A percentile compares a stretch with the other conserved stretches of the same genome.
Conservation (phyloP, 2,888 invertebrate genomes). For the Ochlodes sylvanus region DNA sequence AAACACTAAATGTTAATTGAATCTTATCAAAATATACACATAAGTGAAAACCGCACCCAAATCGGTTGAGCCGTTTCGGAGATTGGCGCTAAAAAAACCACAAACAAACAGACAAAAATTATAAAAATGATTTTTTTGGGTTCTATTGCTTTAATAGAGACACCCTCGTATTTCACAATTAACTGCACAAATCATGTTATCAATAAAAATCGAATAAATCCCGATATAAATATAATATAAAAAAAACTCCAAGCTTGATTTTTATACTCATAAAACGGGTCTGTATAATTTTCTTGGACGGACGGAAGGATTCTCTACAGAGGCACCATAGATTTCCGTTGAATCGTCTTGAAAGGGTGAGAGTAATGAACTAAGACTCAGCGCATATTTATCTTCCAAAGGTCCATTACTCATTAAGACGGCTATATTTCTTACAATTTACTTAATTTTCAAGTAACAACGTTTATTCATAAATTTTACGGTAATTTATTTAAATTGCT, state of each 20-base stretch:
- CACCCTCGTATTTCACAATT: no score
- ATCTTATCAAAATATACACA: no score
- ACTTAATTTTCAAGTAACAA: not conserved
- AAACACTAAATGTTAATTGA: no score
- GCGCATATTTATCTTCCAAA: conserved; percentile 28
- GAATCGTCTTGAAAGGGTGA: conserved; percentile 24
- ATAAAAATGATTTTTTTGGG: no score
- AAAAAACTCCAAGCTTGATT: not conserved
- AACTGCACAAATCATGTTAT: no score
- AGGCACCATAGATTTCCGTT: conserved; percentile 20
- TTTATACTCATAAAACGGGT: not conserved
- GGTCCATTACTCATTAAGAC: conserved; percentile 27
- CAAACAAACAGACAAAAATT: no score
- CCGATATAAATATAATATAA: no score
- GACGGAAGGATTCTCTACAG: not conserved
- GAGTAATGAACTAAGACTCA: conserved; percentile 26
- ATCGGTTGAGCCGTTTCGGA: no score
- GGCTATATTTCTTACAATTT: conserved; percentile 15
- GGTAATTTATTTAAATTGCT: conserved; percentile 6
- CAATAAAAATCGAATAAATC: no score
- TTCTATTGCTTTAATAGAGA: no score
- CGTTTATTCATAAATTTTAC: conserved; percentile 3
- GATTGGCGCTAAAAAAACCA: no score
- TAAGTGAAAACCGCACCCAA: no score
- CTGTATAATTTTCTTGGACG: not conserved